Base-by-base conservation (phyloP, 2,797 vertebrate genomes). In the Poeciliopsis infans region DNA sequence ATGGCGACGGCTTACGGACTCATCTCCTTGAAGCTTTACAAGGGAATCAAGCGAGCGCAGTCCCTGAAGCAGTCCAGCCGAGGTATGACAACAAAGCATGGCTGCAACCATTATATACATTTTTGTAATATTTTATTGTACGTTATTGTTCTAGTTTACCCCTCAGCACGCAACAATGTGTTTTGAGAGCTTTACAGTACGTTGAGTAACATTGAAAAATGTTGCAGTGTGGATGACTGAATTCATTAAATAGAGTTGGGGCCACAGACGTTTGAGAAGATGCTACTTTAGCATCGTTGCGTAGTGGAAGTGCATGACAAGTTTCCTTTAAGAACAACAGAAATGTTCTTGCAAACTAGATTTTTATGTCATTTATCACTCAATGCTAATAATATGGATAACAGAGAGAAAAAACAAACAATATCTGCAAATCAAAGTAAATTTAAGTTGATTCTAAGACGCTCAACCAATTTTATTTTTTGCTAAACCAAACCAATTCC, bases 1-100 rank as follows among this genome's bases (percentile, higher is more conserved):
- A 99, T 99, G 97, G 97, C 96, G 95, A 92, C 96, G 12, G 98
- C 98, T 0, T 99, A 99, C 4, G 98, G 98, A 64, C 94, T 99
- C 64, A 99, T 99, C 83, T 99, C 97, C 41, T 33, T 97, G 89
- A 98, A 99, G 92, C 96, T 99, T 74, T 99, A 99, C 93, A 95
- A 96, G 86, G 98, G 98, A 89, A 97, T 99, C 91, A 95, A 89
- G 90, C 97, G 97, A 88, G 97, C 99, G 91, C 80, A 95, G 85
- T 96, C 93, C 83, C 97, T 93, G 86, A 96, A 96, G 87, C 98
- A 96, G 87, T 94, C 95, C 77, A 92, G 92, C 85, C 88, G 90
- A 97, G 98, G 98, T 98, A 96, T 2, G 46, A 51, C 74, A 73
- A 64, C 57, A 76, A 41, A 69, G 39, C 43, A 64, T 0, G 6